These are phyloP conservation scores for Poecilia wingei DNA, from an alignment of 2,797 vertebrate genomes.

Conservation along the genomic window DNA sequence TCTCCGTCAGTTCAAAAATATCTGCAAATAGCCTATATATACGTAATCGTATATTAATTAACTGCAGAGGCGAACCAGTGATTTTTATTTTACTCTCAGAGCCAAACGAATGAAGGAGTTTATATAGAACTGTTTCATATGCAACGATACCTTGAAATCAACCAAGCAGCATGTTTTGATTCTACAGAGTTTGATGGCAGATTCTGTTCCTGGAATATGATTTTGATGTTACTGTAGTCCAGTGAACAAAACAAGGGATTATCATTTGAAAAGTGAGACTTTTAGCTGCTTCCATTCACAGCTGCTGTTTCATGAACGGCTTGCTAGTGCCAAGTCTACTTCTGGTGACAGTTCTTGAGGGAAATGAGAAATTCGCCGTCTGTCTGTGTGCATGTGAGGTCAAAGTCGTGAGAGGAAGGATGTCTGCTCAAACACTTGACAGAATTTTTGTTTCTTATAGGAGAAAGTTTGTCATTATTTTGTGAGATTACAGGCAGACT, in stretches of 20 bases:
- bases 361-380: background rate
- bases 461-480: background rate
- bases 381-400: background rate
- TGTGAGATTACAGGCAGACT: background rate
- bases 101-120: background rate
- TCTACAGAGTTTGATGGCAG: background rate
- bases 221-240: background rate
- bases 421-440: background rate
- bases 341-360: background rate
- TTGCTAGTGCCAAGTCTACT: background rate
- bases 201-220: background rate
- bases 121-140: background rate
- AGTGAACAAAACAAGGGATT: background rate
- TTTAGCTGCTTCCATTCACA: background rate
- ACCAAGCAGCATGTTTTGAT: background rate
- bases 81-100: background rate
- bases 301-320: background rate
- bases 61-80: background rate
- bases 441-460: background rate
- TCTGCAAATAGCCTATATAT: background rate
- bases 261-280: background rate
- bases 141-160: background rate
- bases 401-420: background rate
- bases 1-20: background rate
- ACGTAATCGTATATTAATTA: background rate